Evolutionary conservation across 2,888 invertebrate genomes (phyloP).

Genomic region (Escarpia spicata): DNA sequence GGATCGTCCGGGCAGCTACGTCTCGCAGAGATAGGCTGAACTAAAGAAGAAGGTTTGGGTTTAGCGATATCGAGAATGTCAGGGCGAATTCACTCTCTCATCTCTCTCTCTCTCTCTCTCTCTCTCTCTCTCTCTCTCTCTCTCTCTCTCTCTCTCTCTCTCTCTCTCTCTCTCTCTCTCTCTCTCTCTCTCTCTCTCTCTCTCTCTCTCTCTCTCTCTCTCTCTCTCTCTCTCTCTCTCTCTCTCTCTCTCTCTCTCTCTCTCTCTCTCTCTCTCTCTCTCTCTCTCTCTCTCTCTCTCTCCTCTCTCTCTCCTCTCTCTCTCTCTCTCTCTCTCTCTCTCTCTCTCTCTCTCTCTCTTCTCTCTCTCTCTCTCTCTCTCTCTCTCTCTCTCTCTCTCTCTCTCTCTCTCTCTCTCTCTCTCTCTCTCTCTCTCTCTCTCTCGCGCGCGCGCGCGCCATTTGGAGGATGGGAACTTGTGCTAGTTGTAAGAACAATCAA

Average conservation of each 20-base stretch:
- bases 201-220: neutral
- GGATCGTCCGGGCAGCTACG: too few relatives aligned
- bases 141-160: neutral
- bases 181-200: neutral
- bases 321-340: slow-evolving; percentile 17
- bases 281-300: slow-evolving; percentile 18
- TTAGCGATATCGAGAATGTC: too few relatives aligned
- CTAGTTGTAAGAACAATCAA: too few relatives aligned
- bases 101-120: slow-evolving; percentile 17
- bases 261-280: slow-evolving; percentile 8
- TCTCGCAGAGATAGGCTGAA: too few relatives aligned
- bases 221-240: neutral
- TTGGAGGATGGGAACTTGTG: too few relatives aligned
- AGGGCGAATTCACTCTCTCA: neutral
- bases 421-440: slow-evolving; percentile 19
- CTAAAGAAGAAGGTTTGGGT: too few relatives aligned
- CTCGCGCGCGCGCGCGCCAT: neutral
- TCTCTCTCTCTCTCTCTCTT: slow-evolving; percentile 18
- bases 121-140: neutral
- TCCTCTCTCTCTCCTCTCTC: neutral
- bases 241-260: neutral
- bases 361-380: slow-evolving; percentile 17
- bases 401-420: slow-evolving; percentile 18
- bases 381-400: slow-evolving; percentile 19
- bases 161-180: slow-evolving; percentile 8